Evolutionary conservation across 2,113 vertebrate genomes (phyloP), one percentile per base, ranked within the genome.

Genomic region (Hippocampus zosterae): DNA sequence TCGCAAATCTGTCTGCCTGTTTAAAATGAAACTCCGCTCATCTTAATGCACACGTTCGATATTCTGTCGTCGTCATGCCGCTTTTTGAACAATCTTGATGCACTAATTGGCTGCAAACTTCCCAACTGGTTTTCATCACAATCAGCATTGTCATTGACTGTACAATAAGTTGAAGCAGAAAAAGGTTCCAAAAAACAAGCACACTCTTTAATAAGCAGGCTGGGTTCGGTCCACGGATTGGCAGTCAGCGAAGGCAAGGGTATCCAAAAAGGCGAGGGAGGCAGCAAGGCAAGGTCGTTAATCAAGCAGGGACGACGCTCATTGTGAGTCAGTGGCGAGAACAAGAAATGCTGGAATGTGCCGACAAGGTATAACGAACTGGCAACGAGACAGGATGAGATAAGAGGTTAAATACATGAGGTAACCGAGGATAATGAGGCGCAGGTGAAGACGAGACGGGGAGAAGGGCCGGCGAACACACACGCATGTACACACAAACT

Each of bases 101-200:
- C 41, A 77, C 69, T 79, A 84, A 87, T 77, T 84, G 79, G 83
- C 71, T 59, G 33, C 73, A 79, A 82, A 77, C 67, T 53, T 73
- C 33, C 74, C 53, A 33, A 65, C 62, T 63, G 59, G 9, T 76
- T 81, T 81, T 55, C 25, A 65, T 84, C 78, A 81, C 76, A 62
- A 69, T 27, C 52, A 53, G 8, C 21, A n/a, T 53, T n/a, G 5
- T 50, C 48, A 50, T 18, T 6, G 21, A 21, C 48, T 21, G 18
- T 19, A 21, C 7, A 19, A 21, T 8, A 52, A 21, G 50, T 8
- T 11, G 52, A 53, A 8, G 52, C 21, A 23, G 52, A 53, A 53
- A 1, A 21, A 6, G 50, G 19, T 21, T 8, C 50, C 50, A 21
- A 52, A 52, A 48, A 52, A 52, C 7, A 52, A 52, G 11, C 52